Percentiles rank a stretch among this genome's conserved stretches.
These are phyloP conservation scores for Oscheius sp. DNA, from an alignment of 1,140 invertebrate genomes.

Conservation along the genomic window DNA sequence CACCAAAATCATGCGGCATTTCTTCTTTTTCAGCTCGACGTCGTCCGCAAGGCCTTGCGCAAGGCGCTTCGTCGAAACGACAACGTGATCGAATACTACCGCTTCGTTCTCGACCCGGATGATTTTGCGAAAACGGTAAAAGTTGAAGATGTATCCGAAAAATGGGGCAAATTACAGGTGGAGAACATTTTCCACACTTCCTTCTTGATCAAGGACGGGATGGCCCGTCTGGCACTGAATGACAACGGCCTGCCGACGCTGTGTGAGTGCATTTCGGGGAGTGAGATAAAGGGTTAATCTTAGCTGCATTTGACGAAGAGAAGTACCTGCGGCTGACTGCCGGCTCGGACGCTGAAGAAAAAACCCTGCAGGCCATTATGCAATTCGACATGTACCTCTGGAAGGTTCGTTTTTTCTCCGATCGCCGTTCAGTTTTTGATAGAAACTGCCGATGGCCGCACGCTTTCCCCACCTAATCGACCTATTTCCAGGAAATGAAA, in stretches of 20 bases:
- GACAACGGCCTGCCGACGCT: neutral
- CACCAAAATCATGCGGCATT: neutral
- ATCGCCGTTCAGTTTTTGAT: no score
- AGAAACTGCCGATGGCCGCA: no score
- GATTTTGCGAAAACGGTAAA: neutral
- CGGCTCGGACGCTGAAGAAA: neutral
- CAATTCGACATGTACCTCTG: neutral
- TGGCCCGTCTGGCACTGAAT: neutral
- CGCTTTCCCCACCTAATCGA: no score
- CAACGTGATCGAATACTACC: neutral
- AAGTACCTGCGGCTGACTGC: neutral
- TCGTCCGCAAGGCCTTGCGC: neutral
- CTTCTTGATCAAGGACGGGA: neutral
- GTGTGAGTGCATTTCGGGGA: no score
- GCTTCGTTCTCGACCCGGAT: neutral
- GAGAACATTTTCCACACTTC: constrained; percentile 13
- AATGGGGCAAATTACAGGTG: neutral
- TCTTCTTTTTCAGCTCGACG: neutral
- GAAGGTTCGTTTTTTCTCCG: no score
- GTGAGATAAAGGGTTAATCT: no score
- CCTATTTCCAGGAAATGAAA: neutral
- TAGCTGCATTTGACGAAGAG: neutral
- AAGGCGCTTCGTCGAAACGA: neutral
- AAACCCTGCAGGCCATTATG: neutral
- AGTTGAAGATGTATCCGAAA: neutral